Evolutionary conservation across 23 tunicate species (phyloP), one percentile per base, ranked within the genome.

Genomic region (Trididemnum clinides): DNA sequence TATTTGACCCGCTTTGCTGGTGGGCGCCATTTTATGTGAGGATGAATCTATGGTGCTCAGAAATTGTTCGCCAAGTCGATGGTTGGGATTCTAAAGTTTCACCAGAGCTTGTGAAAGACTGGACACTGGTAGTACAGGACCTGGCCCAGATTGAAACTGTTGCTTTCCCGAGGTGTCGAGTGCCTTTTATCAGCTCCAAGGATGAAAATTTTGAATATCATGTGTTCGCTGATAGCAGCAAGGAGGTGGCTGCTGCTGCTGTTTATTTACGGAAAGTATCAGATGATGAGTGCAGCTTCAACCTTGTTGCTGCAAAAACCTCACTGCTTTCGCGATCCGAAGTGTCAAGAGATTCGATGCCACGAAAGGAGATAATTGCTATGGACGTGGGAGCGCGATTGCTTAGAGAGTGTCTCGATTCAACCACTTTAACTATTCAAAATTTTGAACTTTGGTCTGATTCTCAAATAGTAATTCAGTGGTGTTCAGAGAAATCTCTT

Each of bases 1-100:
- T 66, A 31, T 66, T 66, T 66, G 75, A 66, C 37, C 75, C 75
- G 37, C 75, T 66, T 4, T 66, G 37, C 7, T 66, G 37, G 75
- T 66, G 75, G 37, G 75, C 75, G 5, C 75, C 75, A n/a, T 6
- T 31, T 2, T n/a, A 66, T 23, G 6, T 66, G 12, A 3, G 22
- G 37, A 66, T 66, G 75, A 66, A 32, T 6, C 5, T 66, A 29
- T 3, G 36, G 30, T 66, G 75, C 31, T 66, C 75, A 28, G n/a
- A 29, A 31, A 66, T 66, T 31, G 75, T 66, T 29, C 75, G 37
- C 10, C 37, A 66, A 66, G 37, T 66, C n/a, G 75, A 31, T 3
- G 37, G 37, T 10, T 66, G 75, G 37, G 75, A 66, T 66, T 15
- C 20, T 10, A n/a, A 19, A 3, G 22, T 59, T 5, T 28, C 75